Evolutionary conservation across 2,888 invertebrate genomes (phyloP), one percentile per base, ranked within the genome.

Genomic region (Adelognathus sp.): DNA sequence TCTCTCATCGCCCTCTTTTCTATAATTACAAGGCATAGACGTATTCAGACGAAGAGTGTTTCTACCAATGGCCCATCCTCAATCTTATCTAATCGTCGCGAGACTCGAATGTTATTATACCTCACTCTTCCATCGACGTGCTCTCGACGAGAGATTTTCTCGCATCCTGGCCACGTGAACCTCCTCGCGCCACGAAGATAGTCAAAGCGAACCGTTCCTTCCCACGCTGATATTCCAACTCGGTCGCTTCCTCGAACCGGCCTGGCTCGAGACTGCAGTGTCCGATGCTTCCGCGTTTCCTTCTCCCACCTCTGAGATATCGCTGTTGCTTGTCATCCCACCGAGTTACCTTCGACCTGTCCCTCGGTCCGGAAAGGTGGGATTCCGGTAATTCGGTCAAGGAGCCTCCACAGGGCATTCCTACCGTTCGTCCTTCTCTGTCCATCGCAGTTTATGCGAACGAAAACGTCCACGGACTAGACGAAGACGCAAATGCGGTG

Each of bases 331-430:
- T 61, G 18, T 72, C 66, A 67, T 67, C 69, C 78, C 78, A 73
- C 78, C 63, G 33, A 2, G 67, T 56, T 60, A 50, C 44, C 67
- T 39, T 58, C 70, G 76, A 80, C 83, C 77, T 80, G 79, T 80
- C 66, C 82, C 80, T 82, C 81, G 79, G 80, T n/a, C 69, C 83
- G 82, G 76, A 83, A 86, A 88, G 86, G 86, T 87, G 86, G 86
- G 85, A 88, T 89, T 88, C 85, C 85, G 85, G 87, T 89, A 88
- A 90, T 90, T 90, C 87, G 88, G 87, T 84, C 85, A 86, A 76
- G 83, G 84, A 76, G 69, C 66, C 72, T 76, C 54, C 63, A 69
- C 41, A 70, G 67, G 69, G 39, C 63, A 64, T 74, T 64, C 69
- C 77, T 56, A 58, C 44, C 7, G 64, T 64, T 46, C 29, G n/a